Evolutionary conservation across 1,140 invertebrate species (phyloP), one percentile per base, ranked within the genome.

Genomic region (Goniozus legneri): DNA sequence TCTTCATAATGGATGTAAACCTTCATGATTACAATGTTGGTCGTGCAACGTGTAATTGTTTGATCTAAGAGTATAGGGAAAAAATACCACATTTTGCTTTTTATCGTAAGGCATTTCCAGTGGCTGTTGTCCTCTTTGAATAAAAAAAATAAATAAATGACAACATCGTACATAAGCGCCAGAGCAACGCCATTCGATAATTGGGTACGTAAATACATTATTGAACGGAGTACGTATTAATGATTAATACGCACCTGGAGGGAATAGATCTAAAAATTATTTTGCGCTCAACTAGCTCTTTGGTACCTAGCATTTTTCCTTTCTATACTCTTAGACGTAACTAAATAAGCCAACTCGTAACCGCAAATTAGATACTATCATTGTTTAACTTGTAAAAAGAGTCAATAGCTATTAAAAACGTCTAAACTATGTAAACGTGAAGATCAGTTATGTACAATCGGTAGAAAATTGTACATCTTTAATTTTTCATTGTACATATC

Each of bases 21-120:
- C 6, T 35, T 41, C 31, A 8, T 45, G 8, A 45, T 47, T 41
- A n/a, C 31, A 35, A 32, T 34, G 33, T 41, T 47, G 27, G 20
- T 44, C 39, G 27, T 38, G 12, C 4, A 16, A 16, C 18, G 30
- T 46, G 44, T 18, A 16, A 20, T 46, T 21, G 21, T 50, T 39
- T 30, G 32, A 42, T 54, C 51, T 53, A 56, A 56, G 54, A 56
- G 54, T 50, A 56, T 36, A 56, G 53, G 51, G 36, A 56, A 56
- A 54, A 38, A 56, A 46, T 50, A 46, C 46, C 42, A 32, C 24
- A 24, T 37, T 18, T 24, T 30, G 39, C 41, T 22, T 42, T 42
- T 24, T 42, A 46, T 10, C 20, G 54, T 13, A 54, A 10, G 15
- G 4, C 6, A 39, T 12, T 13, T 14, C 14, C 30, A 50, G 24